Evolutionary conservation across 2,113 vertebrate genomes (phyloP).

Genomic region (Pelmatolapia mariae): DNA sequence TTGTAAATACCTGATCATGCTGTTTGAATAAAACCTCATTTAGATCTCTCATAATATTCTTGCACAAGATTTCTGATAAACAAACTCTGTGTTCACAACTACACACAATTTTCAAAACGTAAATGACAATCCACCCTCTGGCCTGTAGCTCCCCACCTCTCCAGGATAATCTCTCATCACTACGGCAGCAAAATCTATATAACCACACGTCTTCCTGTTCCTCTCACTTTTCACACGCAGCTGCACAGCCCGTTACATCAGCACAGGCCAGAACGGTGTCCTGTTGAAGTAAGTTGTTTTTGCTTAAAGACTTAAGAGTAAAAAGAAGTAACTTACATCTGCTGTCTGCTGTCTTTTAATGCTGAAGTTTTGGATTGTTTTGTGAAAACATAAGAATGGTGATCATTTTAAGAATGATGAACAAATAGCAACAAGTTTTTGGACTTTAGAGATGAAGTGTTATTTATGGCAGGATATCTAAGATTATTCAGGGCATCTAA

Average conservation of each 20-base stretch:
- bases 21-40: not conserved
- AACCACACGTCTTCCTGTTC: not conserved
- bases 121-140: not conserved
- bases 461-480: not conserved
- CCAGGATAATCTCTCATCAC: not conserved
- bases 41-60: not conserved
- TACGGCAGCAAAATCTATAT: not conserved
- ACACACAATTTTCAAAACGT: rapidly evolving
- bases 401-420: not conserved
- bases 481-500: rapidly evolving
- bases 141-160: not conserved
- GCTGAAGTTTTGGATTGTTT: not conserved
- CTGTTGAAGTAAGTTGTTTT: not conserved
- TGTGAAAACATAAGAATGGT: not conserved
- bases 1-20: not conserved
- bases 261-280: not conserved
- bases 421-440: not conserved
- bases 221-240: not conserved
- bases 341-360: not conserved
- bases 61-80: not conserved
- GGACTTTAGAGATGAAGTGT: not conserved
- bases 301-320: not conserved
- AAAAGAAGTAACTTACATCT: not conserved
- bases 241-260: not conserved
- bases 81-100: not conserved